Conservation (phyloP, 2,888 invertebrate genomes). For the Macrophya annulata region DNA sequence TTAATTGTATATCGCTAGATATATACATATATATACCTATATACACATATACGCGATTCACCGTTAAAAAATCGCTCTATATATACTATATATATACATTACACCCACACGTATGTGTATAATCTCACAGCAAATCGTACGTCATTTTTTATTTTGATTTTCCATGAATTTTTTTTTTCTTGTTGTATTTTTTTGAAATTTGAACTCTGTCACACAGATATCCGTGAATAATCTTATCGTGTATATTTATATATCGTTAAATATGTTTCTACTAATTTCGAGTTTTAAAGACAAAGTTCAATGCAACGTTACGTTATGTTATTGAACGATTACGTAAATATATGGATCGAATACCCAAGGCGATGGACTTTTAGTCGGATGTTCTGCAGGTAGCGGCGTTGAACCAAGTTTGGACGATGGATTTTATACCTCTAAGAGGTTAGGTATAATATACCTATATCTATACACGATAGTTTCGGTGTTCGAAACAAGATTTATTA, state of each 20-base stretch:
- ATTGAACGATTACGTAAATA: slow-evolving; percentile 38
- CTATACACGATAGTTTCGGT: slow-evolving; percentile 19
- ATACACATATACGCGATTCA: background rate
- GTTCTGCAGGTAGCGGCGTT: background rate
- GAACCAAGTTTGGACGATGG: background rate
- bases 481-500: slow-evolving; percentile 43
- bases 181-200: background rate
- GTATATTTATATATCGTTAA: no score
- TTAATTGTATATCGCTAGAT: background rate
- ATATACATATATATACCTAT: background rate
- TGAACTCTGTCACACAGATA: no score
- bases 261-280: background rate
- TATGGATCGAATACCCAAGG: slow-evolving; percentile 22
- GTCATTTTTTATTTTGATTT: no score
- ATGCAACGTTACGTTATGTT: background rate
- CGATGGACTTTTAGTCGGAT: background rate
- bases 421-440: background rate
- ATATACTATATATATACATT: background rate
- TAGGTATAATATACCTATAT: background rate
- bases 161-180: no score
- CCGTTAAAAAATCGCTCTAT: background rate
- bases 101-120: no score
- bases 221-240: no score
- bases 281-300: background rate
- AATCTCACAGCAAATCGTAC: no score